Evolutionary conservation across 2,113 vertebrate genomes (phyloP), one percentile per base, ranked within the genome.

Genomic region (western clawed frog (Xenopus tropicalis)): DNA sequence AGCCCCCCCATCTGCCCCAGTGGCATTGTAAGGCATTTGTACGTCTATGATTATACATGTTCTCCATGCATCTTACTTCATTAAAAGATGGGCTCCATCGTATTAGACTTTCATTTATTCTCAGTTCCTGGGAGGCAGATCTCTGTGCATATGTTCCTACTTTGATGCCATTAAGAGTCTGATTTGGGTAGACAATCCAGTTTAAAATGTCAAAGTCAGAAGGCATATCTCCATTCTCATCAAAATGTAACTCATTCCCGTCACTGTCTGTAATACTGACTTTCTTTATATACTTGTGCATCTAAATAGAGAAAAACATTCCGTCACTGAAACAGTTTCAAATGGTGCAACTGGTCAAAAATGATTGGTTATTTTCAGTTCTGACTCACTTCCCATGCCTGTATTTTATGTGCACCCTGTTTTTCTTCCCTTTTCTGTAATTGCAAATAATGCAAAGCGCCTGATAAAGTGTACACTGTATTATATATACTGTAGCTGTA

Each of bases 401-500:
- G 22, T 29, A 52, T 11, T 8, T n/a, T 25, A 11, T 25, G 7
- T 11, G 13, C 8, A 25, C 20, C 21, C 3, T 54, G 16, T 14
- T 12, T 10, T 25, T 19, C 4, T 2, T 10, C 22, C 10, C 29
- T 54, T 6, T 24, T 68, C 46, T 68, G n/a, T n/a, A n/a, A n/a
- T n/a, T n/a, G 13, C 46, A 67, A 21, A 11, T 22, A 10, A 67
- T 70, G 68, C 22, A 70, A 58, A 3, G 52, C n/a, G 44, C 59
- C 13, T 16, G 54, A 54, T 20, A 70, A 43, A 14, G 12, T n/a
- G 59, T 59, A 70, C 1, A 59, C 56, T 16, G 68, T 56, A 59
- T 58, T 70, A 37, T 70, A 70, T 22, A 59, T 29, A 19, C n/a
- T 70, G 21, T 44, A 44, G 19, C 68, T 70, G 21, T 70, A 70